phyloP scores from a whole-genome alignment of 23 tunicate genomes.

The Corella eumyota region DNA sequence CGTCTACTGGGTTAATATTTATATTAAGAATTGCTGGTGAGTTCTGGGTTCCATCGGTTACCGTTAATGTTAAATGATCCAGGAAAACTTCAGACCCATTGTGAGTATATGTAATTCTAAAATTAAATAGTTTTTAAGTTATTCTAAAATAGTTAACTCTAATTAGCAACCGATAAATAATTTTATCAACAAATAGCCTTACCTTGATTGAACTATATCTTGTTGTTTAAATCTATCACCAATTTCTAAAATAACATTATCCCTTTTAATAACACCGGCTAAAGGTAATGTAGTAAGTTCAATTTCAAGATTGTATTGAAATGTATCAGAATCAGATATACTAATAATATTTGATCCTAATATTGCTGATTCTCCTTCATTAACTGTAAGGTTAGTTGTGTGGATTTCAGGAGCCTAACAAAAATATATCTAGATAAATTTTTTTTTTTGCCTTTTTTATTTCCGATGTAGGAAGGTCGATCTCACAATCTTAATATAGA shows the following conservation, averaged over 20 bases:
- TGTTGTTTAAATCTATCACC: conserved; percentile 37
- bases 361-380: conserved; percentile 53
- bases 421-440: neutral
- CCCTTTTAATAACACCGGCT: conserved; percentile 18
- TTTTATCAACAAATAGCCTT: neutral
- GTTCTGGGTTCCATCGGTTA: conserved; percentile 72
- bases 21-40: conserved; percentile 22
- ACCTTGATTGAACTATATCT: conserved; percentile 56
- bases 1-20: conserved; percentile 57
- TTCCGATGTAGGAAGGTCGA: too few relatives aligned
- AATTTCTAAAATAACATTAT: conserved; percentile 1
- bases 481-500: too few relatives aligned
- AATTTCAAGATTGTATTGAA: conserved; percentile 4
- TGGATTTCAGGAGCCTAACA: conserved; percentile 49
- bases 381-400: conserved; percentile 18
- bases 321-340: conserved; percentile 47
- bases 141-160: neutral
- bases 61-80: conserved; percentile 42
- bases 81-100: conserved; percentile 49
- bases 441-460: too few relatives aligned
- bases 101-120: conserved; percentile 66
- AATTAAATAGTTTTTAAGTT: conserved; percentile 4
- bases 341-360: conserved; percentile 19
- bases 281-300: conserved; percentile 24
- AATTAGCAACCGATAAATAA: neutral